Conservation (phyloP, 30 jellyfish, hydroid and myxozoan genomes). For the Pelagia noctiluca region DNA sequence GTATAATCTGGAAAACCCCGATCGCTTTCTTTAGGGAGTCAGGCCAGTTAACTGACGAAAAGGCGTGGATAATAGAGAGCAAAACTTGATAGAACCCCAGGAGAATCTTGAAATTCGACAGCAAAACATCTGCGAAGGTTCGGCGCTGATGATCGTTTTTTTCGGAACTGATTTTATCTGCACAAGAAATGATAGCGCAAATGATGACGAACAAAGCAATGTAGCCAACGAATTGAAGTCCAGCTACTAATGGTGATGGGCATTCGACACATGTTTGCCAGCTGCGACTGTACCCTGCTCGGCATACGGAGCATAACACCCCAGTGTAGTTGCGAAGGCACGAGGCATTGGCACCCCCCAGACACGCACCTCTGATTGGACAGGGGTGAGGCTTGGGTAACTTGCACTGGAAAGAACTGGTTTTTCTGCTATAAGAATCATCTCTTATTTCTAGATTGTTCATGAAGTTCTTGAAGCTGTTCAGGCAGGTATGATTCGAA, state of each 20-base stretch:
- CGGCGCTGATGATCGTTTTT: slow-evolving; percentile 14
- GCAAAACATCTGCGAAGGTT: slow-evolving; percentile 59
- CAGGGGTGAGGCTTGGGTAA: slow-evolving; percentile 45
- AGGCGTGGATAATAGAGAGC: slow-evolving; percentile 9
- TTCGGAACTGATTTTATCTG: background rate
- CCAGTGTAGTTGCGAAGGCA: slow-evolving; percentile 5
- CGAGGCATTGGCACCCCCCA: slow-evolving; percentile 32
- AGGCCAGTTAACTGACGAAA: slow-evolving; percentile 57
- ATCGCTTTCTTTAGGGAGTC: slow-evolving; percentile 12
- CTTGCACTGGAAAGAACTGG: background rate
- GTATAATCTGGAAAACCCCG: slow-evolving; percentile 16
- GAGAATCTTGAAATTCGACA: slow-evolving; percentile 50
- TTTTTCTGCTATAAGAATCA: slow-evolving; percentile 6
- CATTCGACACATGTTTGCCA: slow-evolving; percentile 22
- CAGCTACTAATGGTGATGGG: slow-evolving; percentile 31
- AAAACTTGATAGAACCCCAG: slow-evolving; percentile 58
- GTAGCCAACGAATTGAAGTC: background rate
- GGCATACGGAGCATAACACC: slow-evolving; percentile 50
- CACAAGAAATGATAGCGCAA: slow-evolving; percentile 23
- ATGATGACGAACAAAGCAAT: slow-evolving; percentile 2
- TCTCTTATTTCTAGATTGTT: slow-evolving; percentile 2
- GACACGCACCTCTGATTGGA: slow-evolving; percentile 34
- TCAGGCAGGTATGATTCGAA: background rate
- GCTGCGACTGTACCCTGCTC: background rate
- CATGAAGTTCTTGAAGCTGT: slow-evolving; percentile 4